A percentile compares a stretch with the other conserved stretches of the same genome.
Evolutionary conservation across 2,113 vertebrate species (phyloP).

Genomic region (Hemibagrus wyckioides): DNA sequence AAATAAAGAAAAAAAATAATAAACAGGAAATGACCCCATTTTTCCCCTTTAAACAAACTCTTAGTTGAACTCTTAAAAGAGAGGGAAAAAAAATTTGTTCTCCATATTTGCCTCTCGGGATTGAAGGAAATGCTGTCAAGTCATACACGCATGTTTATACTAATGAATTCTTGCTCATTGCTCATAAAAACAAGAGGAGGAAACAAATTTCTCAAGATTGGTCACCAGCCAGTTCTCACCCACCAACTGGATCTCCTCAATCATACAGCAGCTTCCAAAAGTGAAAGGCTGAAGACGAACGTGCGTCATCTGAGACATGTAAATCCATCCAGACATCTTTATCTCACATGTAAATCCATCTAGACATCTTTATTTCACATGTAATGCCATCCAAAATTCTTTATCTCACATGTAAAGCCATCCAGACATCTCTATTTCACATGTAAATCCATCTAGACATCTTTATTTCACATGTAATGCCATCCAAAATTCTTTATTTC

Average conservation of each 20-base stretch:
- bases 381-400: too few species aligned
- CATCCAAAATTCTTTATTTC: too few species aligned
- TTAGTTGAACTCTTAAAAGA: background rate
- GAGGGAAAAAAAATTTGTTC: background rate
- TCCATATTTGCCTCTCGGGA: background rate
- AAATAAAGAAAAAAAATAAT: background rate
- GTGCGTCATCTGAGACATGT: background rate
- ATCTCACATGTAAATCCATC: too few species aligned
- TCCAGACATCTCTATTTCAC: too few species aligned
- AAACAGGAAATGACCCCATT: background rate
- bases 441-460: too few species aligned
- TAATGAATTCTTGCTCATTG: background rate
- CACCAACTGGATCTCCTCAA: background rate
- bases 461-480: too few species aligned
- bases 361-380: too few species aligned
- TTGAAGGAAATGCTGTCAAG: background rate
- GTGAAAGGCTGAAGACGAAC: background rate
- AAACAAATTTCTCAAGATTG: background rate
- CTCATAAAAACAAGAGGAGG: background rate
- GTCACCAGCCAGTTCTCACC: background rate
- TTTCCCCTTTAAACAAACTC: background rate
- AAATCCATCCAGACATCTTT: background rate
- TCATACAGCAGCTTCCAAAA: background rate
- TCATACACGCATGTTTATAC: background rate
- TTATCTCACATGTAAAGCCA: too few species aligned